A percentile compares a stretch with the other conserved stretches of the same genome.
Conservation (phyloP, 2,888 invertebrate genomes). For the Saturnia pavonia region DNA sequence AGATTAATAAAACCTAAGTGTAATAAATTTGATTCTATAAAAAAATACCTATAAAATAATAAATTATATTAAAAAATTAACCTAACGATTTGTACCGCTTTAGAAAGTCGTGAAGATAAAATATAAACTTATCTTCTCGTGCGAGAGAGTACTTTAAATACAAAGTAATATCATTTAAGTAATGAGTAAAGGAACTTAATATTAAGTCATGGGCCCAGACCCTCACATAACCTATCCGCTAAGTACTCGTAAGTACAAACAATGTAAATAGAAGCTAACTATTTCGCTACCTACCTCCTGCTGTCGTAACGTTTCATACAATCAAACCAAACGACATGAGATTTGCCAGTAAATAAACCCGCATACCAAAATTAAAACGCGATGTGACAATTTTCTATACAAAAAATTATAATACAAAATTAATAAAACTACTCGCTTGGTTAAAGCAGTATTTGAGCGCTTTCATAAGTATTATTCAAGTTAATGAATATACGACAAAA, state of each 20-base stretch:
- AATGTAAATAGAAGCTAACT: conserved; percentile 71
- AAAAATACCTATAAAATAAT: too few species aligned
- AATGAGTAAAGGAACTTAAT: conserved; percentile 64
- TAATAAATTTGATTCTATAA: too few species aligned
- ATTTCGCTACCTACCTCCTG: conserved; percentile 62
- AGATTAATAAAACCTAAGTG: too few species aligned
- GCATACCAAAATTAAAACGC: neutral
- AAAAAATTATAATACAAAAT: neutral
- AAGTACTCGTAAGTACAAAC: conserved; percentile 70
- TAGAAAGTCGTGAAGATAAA: conserved; percentile 6
- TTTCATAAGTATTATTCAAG: neutral
- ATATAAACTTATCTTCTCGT: neutral
- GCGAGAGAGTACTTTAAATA: conserved; percentile 4
- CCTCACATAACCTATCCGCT: conserved; percentile 60
- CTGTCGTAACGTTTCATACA: neutral
- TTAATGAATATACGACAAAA: too few species aligned
- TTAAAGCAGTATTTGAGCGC: conserved; percentile 7
- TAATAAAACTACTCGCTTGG: neutral
- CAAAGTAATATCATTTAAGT: conserved; percentile 37
- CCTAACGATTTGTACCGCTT: neutral
- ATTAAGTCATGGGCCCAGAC: conserved; percentile 80
- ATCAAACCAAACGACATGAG: conserved; percentile 1
- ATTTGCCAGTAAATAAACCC: conserved; percentile 7
- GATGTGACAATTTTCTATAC: neutral
- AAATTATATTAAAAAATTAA: too few species aligned